Conservation (phyloP, 2,888 invertebrate species). For the Cheilosia urbana region DNA sequence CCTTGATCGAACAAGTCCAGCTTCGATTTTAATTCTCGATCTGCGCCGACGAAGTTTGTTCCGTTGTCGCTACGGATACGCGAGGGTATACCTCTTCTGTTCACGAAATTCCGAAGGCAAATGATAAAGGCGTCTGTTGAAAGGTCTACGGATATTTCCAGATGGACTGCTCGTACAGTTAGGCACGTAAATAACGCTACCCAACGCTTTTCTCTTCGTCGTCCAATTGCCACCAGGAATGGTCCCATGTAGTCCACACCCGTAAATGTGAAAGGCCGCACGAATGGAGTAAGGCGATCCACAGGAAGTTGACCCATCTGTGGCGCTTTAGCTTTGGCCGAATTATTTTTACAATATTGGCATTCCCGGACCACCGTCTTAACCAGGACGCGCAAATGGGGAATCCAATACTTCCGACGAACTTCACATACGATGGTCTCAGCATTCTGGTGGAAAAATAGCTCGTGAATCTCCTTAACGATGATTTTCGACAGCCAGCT, state of each 20-base stretch:
- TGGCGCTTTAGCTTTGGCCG: slow-evolving; percentile 37
- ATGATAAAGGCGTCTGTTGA: slow-evolving; percentile 4
- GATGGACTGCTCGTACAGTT: neutral
- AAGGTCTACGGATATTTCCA: neutral
- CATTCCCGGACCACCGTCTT: too few relatives aligned
- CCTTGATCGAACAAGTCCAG: neutral
- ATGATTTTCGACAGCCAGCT: too few relatives aligned
- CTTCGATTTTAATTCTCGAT: slow-evolving; percentile 17
- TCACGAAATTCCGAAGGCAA: slow-evolving; percentile 45
- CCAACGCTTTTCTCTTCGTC: slow-evolving; percentile 42
- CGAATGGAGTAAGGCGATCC: slow-evolving; percentile 2
- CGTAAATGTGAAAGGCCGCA: slow-evolving; percentile 4
- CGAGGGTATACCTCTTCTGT: slow-evolving; percentile 22
- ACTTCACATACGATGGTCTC: too few relatives aligned
- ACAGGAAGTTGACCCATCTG: slow-evolving; percentile 44
- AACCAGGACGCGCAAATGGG: too few relatives aligned
- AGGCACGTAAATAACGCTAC: slow-evolving; percentile 41
- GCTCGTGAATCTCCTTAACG: too few relatives aligned
- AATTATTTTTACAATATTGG: slow-evolving; percentile 25
- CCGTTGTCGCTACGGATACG: slow-evolving; percentile 47
- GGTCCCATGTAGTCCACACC: slow-evolving; percentile 68
- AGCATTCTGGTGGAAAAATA: too few relatives aligned
- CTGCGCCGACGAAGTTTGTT: slow-evolving; percentile 45
- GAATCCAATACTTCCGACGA: too few relatives aligned
- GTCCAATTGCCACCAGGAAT: slow-evolving; percentile 35